phyloP scores from a whole-genome alignment of 2,113 vertebrate genomes.

The Deroptyus accipitrinus region DNA sequence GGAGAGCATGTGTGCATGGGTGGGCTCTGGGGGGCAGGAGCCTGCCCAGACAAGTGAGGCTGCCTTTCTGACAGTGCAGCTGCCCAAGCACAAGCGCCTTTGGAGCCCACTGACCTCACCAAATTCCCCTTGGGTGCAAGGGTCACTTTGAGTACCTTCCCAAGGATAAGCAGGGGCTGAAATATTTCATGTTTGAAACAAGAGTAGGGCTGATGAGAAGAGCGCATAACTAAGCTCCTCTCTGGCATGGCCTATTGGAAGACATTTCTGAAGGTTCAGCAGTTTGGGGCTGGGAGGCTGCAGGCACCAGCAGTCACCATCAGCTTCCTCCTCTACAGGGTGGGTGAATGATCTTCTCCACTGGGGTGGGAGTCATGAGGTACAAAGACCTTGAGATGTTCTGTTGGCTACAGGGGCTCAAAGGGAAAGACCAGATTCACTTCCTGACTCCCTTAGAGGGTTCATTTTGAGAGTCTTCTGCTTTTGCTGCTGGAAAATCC shows the following conservation, averaged over 20 bases:
- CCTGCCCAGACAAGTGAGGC: fast-evolving
- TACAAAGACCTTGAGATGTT: not conserved
- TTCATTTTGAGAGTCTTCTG: not conserved
- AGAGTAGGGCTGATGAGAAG: not conserved
- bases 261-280: not conserved
- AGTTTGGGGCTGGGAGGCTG: not conserved
- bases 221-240: not conserved
- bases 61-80: not conserved
- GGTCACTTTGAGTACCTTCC: not conserved
- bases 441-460: not conserved
- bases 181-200: not conserved
- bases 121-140: not conserved
- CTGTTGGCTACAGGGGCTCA: fast-evolving
- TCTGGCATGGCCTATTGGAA: not conserved
- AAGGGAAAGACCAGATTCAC: not conserved
- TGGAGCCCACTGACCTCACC: fast-evolving
- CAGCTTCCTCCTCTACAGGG: not conserved
- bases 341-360: not conserved
- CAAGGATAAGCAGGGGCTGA: not conserved
- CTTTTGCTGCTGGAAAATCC: constrained; percentile 21
- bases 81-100: not conserved
- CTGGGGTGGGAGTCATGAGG: not conserved
- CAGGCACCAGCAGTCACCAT: not conserved
- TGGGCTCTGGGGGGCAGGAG: not conserved
- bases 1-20: fast-evolving